Percentiles rank a stretch among this genome's conserved stretches.
Evolutionary conservation across 2,797 vertebrate species (phyloP).

Genomic region (Eulemur coronatus): DNA sequence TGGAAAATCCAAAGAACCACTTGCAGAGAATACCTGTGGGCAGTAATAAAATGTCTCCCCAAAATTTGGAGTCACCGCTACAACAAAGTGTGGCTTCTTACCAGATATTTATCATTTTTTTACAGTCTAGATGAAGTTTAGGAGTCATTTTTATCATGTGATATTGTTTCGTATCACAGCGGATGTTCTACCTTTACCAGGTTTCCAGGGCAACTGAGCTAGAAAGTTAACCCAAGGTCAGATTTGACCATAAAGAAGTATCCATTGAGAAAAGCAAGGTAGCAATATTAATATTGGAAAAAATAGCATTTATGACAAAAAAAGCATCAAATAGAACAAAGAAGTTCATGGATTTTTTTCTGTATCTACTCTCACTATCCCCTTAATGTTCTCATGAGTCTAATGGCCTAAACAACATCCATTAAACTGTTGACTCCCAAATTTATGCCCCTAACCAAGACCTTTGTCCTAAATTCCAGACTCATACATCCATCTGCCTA

Average conservation of each 20-base stretch:
- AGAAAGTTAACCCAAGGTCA: not conserved
- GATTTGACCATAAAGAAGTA: not conserved
- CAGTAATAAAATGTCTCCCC: not conserved
- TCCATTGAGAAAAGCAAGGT: constrained; percentile 6
- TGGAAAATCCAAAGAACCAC: not conserved
- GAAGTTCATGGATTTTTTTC: not conserved
- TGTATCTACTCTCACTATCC: not conserved
- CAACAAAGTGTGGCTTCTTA: not conserved
- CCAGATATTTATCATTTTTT: not conserved
- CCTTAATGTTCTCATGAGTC: not conserved
- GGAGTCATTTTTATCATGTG: not conserved
- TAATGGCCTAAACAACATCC: not conserved
- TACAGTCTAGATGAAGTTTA: not conserved
- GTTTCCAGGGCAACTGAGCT: not conserved
- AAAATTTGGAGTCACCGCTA: not conserved
- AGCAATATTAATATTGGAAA: not conserved
- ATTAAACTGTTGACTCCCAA: not conserved
- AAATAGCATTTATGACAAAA: not conserved
- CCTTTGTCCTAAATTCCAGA: not conserved
- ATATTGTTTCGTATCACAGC: not conserved
- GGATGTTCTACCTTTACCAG: not conserved
- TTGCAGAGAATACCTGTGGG: not conserved
- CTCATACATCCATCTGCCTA: not conserved
- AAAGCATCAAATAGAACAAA: not conserved
- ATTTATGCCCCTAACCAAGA: not conserved